A percentile compares a stretch with the other conserved stretches of the same genome.
phyloP scores from a whole-genome alignment of 2,113 vertebrate genomes.

The Campylomormyrus numenius region DNA sequence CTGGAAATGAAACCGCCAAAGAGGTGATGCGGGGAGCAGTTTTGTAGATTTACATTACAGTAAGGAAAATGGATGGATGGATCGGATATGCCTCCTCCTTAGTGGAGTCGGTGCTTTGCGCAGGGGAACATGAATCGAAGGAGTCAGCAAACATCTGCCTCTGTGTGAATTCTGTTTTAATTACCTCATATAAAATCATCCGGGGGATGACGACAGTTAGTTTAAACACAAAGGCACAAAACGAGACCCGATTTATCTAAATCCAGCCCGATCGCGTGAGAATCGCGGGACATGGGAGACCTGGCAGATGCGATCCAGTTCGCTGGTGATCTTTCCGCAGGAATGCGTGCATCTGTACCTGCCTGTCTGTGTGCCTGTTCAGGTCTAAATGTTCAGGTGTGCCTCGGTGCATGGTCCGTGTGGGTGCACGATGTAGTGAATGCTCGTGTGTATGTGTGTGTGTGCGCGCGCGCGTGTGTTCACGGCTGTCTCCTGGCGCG shows the following conservation, averaged over 20 bases:
- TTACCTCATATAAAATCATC: conserved; percentile 5
- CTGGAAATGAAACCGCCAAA: background rate
- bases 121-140: background rate
- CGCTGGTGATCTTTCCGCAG: background rate
- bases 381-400: background rate
- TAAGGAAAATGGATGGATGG: too few species aligned
- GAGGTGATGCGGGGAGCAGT: background rate
- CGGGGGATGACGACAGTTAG: background rate
- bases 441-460: background rate
- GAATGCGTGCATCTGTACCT: background rate
- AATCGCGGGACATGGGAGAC: background rate
- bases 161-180: conserved; percentile 7
- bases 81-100: background rate
- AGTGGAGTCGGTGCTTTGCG: background rate
- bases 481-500: background rate
- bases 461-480: background rate
- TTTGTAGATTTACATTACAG: background rate
- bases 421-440: background rate
- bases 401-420: background rate
- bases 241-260: background rate
- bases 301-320: background rate
- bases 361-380: background rate
- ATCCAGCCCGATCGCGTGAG: background rate
- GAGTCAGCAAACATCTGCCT: conserved; percentile 2
- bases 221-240: conserved; percentile 1